Conservation (phyloP, 2,888 invertebrate species). For the Drosophila robusta region DNA sequence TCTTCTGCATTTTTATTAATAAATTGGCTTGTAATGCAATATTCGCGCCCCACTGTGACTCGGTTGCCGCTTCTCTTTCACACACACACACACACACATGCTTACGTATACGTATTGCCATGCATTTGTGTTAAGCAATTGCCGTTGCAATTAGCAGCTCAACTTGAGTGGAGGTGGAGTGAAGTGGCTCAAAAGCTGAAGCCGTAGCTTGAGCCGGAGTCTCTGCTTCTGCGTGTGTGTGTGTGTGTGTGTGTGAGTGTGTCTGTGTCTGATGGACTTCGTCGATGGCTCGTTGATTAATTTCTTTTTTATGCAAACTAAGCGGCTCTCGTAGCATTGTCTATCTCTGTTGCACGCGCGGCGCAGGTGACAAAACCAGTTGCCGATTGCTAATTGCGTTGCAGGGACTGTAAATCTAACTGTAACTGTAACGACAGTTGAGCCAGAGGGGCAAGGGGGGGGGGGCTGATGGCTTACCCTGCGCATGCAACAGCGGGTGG, state of each 20-base stretch:
- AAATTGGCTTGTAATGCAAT: not conserved
- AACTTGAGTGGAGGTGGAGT: conserved; percentile 71
- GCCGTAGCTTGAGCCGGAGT: conserved; percentile 32
- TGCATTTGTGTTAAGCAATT: conserved; percentile 62
- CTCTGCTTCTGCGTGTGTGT: not conserved
- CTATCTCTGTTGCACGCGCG: conserved; percentile 8
- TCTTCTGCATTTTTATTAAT: too few species aligned
- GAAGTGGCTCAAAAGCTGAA: conserved; percentile 52
- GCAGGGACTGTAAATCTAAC: conserved; percentile 45
- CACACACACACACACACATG: not conserved
- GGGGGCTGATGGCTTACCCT: conserved; percentile 81
- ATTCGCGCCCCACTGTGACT: conserved; percentile 42
- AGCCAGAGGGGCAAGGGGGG: not conserved
- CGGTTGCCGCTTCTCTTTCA: conserved; percentile 7
- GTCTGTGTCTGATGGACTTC: conserved; percentile 18
- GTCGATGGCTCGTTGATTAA: conserved; percentile 68
- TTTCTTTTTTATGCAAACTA: conserved; percentile 75
- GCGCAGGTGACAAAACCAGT: conserved; percentile 74
- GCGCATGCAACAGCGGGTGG: conserved; percentile 84
- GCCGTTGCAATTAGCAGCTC: conserved; percentile 80
- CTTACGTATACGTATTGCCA: not conserved
- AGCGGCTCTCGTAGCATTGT: conserved; percentile 53
- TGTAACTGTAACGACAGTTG: conserved; percentile 39
- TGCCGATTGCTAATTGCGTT: conserved; percentile 69
- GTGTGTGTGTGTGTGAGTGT: conserved; percentile 5